Conservation (phyloP, 2,797 vertebrate species). For the Malacoctenus gilli region DNA sequence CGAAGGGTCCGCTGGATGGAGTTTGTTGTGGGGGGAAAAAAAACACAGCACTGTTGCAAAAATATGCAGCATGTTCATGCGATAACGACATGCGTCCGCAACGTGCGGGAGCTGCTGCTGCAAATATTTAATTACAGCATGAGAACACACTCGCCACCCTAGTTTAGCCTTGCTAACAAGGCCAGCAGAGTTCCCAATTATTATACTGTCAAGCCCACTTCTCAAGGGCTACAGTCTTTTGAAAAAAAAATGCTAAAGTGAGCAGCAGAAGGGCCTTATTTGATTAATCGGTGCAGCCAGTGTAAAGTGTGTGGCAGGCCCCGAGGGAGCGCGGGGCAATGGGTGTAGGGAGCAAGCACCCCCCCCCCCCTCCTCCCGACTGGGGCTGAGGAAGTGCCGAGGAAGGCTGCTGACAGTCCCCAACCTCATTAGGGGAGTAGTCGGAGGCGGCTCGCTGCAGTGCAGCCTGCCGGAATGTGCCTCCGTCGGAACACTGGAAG, state of each 20-base stretch:
- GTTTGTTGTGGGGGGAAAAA: conserved; percentile 8
- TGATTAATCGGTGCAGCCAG: conserved; percentile 80
- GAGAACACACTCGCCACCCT: conserved; percentile 48
- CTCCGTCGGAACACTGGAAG: conserved; percentile 69
- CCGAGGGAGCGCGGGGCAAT: conserved; percentile 58
- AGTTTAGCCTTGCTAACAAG: conserved; percentile 67
- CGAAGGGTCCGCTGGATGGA: no score
- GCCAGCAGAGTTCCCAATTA: conserved; percentile 66
- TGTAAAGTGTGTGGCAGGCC: conserved; percentile 73
- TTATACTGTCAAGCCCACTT: conserved; percentile 61
- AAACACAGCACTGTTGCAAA: conserved; percentile 15
- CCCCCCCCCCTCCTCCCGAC: no score
- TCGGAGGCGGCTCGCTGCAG: conserved; percentile 70
- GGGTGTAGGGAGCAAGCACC: conserved; percentile 45
- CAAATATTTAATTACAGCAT: conserved; percentile 64
- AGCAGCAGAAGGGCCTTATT: conserved; percentile 70
- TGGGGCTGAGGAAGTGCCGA: conserved; percentile 51
- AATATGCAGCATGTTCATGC: conserved; percentile 13
- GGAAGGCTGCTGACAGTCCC: conserved; percentile 80
- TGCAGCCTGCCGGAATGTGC: conserved; percentile 80
- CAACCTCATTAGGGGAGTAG: conserved; percentile 82
- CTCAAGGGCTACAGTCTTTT: conserved; percentile 51
- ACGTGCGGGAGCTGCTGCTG: conserved; percentile 17
- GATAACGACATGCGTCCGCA: conserved; percentile 32
- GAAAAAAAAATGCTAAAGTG: conserved; percentile 51